Base-by-base conservation (phyloP, 2,113 vertebrate species). In the Xenopus laevis region DNA sequence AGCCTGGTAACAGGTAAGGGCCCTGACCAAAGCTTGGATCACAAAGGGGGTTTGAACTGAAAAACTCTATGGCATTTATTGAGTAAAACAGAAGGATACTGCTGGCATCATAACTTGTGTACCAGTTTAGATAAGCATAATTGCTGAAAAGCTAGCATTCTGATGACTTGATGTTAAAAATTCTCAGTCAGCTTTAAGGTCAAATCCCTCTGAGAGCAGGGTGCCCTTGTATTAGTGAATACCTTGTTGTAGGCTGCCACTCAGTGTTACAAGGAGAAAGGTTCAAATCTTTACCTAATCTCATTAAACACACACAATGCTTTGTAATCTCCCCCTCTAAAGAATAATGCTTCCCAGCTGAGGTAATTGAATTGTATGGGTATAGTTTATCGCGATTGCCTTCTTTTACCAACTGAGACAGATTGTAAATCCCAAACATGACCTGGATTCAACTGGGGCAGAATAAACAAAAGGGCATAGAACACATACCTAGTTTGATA, bases 201-300 rank as follows among this genome's bases (percentile, higher is more conserved):
- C 27, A 16, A 13, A 53, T 53, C 11, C 20, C 7, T 15, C 13
- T 13, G 23, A 30, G 17, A 40, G 55, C 20, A 7, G 59, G 44
- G 52, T 65, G n/a, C 62, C 40, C 20, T 33, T 52, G 53, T 72
- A 17, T n/a, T 72, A 57, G 60, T 45, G 46, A 17, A 72, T 65
- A 57, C 46, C 47, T 55, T 45, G 15, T 72, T 62, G 13, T 53
- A 62, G 33, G n/a, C 57, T 53, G 46, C 21, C 58, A 59, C 59
- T 63, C 62, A 47, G 74, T 69, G 66, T 46, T 64, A 76, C 66
- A 55, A 58, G 33, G 74, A 55, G 74, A 76, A 44, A 63, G 66
- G 66, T 76, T 63, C 58, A 63, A 52, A 76, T 76, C 57, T 76
- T 55, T 57, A 46, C 52, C 50, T 73, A 76, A 76, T 76, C 74